phyloP scores from a whole-genome alignment of 2,113 vertebrate genomes.

The Silurus glanis region DNA sequence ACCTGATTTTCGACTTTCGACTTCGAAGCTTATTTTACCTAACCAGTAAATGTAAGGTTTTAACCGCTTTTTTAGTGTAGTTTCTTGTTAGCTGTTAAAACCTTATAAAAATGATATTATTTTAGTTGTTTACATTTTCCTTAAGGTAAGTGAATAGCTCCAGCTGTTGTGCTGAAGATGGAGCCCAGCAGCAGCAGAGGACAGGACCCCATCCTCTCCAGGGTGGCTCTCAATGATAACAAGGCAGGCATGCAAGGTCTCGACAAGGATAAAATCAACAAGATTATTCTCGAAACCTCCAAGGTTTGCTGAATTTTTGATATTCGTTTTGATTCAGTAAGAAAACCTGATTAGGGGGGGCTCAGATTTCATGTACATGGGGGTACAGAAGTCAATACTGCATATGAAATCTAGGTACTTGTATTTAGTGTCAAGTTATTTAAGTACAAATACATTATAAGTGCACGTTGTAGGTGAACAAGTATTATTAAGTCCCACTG shows the following conservation, averaged over 20 bases:
- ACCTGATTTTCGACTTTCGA: too few species aligned
- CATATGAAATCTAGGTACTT: background rate
- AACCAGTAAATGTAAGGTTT: background rate
- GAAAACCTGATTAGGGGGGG: background rate
- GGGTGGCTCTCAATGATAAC: slow-evolving; percentile 96
- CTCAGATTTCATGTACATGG: background rate
- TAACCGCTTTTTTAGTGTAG: background rate
- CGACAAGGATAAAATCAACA: slow-evolving; percentile 97
- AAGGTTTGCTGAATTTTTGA: slow-evolving; percentile 74
- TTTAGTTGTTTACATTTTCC: background rate
- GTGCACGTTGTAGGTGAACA: background rate
- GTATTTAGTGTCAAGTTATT: background rate
- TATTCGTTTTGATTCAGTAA: slow-evolving; percentile 80
- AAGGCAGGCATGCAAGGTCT: slow-evolving; percentile 98
- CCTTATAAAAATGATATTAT: background rate
- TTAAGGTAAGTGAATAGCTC: background rate
- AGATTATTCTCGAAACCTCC: slow-evolving; percentile 93
- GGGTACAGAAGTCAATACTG: background rate
- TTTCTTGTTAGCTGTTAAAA: background rate
- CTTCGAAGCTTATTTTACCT: background rate
- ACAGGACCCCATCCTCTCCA: slow-evolving; percentile 78
- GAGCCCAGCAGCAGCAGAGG: slow-evolving; percentile 28
- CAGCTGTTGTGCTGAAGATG: slow-evolving; percentile 12
- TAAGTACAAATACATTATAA: background rate
- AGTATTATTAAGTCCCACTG: background rate